These are phyloP conservation scores for Hepsetus odoe DNA, from an alignment of 2,113 vertebrate species.

Conservation along the genomic window DNA sequence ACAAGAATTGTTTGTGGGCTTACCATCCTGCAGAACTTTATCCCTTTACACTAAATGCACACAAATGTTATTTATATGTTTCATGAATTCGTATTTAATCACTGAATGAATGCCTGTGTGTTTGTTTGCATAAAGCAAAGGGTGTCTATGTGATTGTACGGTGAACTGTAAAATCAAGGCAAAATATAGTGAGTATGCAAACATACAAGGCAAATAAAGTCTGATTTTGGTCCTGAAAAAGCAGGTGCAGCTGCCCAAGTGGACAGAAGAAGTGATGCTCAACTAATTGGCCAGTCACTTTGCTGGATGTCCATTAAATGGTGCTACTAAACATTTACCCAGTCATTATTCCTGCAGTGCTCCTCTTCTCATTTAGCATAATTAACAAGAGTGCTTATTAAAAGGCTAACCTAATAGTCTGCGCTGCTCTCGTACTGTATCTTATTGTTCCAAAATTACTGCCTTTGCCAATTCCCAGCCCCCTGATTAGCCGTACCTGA, in stretches of 20 bases:
- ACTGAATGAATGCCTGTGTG: too few species aligned
- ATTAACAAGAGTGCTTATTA: conserved; percentile 56
- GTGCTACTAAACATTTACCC: conserved; percentile 45
- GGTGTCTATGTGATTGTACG: too few species aligned
- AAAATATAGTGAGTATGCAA: not conserved
- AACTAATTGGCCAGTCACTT: conserved; percentile 41
- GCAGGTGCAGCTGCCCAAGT: conserved; percentile 5
- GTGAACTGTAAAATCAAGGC: not conserved
- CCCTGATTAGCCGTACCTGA: conserved; percentile 9
- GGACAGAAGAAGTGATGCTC: conserved; percentile 30
- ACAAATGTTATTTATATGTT: too few species aligned
- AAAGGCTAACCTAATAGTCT: conserved; percentile 41
- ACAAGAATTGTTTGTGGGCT: too few species aligned
- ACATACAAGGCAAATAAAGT: not conserved
- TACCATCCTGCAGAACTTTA: too few species aligned
- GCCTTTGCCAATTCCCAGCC: conserved; percentile 16
- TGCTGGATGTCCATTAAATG: conserved; percentile 37
- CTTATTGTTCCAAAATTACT: conserved; percentile 23
- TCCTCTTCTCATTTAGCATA: conserved; percentile 43
- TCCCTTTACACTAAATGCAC: too few species aligned
- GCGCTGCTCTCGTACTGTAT: conserved; percentile 27
- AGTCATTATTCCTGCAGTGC: conserved; percentile 48
- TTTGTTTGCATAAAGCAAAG: not conserved
- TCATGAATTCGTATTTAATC: too few species aligned
- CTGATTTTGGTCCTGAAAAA: not conserved